Conservation (phyloP, 2,888 invertebrate species). For the Caenorhabditis sp. region DNA sequence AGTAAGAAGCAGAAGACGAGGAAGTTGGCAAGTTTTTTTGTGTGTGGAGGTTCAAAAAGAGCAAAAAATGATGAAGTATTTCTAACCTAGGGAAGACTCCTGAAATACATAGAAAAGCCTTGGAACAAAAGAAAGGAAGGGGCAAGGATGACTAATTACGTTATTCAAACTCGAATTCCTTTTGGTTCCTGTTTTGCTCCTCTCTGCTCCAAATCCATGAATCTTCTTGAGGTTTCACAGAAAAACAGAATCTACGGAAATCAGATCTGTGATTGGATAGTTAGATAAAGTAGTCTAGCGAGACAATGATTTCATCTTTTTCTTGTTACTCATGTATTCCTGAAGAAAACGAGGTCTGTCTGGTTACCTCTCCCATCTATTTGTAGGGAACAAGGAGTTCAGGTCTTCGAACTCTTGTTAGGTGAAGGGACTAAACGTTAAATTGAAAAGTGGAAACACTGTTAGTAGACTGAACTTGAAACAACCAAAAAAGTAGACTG, state of each 20-base stretch:
- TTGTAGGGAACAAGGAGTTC: conserved; percentile 30
- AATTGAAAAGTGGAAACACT: neutral
- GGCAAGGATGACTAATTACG: conserved; percentile 38
- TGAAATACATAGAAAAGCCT: conserved; percentile 11
- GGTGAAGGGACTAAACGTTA: too few relatives aligned
- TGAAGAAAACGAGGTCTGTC: conserved; percentile 28
- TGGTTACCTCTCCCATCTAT: conserved; percentile 5
- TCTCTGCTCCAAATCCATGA: neutral
- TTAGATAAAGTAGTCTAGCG: conserved; percentile 32
- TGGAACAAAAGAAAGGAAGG: conserved; percentile 27
- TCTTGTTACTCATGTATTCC: conserved; percentile 30
- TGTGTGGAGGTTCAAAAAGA: conserved; percentile 22
- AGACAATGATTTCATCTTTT: conserved; percentile 35
- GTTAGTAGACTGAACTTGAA: conserved; percentile 6
- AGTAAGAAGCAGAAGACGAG: neutral
- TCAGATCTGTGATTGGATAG: conserved; percentile 39
- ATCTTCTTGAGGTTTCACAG: conserved; percentile 3
- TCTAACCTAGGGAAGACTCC: neutral
- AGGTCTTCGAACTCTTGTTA: conserved; percentile 38
- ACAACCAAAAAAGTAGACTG: neutral
- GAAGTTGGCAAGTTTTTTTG: conserved; percentile 10
- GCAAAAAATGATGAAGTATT: conserved; percentile 3
- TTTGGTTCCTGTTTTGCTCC: conserved; percentile 32
- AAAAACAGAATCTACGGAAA: conserved; percentile 16
- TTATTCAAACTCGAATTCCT: conserved; percentile 38